These are phyloP conservation scores for Pasiphila rectangulata DNA, from an alignment of 2,888 invertebrate species.

Conservation along the genomic window DNA sequence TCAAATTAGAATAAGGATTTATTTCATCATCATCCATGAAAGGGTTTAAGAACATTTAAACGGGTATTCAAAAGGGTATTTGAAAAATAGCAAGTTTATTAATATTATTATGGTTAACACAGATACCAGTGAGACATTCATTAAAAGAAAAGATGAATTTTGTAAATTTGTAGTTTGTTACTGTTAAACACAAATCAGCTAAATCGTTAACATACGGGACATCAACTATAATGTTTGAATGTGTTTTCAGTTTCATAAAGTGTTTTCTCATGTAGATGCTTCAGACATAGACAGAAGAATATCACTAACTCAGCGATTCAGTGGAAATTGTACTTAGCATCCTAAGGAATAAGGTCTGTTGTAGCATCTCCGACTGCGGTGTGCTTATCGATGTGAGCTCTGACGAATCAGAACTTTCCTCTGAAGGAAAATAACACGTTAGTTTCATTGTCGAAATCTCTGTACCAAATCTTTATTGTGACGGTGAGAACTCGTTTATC, in stretches of 20 bases:
- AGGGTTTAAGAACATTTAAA: too few species aligned
- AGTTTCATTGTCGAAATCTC: neutral
- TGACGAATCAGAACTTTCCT: conserved; percentile 52
- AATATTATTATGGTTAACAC: too few species aligned
- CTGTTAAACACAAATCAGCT: neutral
- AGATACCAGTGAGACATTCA: neutral
- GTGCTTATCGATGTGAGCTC: conserved; percentile 34
- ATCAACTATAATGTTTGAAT: too few species aligned
- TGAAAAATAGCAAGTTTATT: too few species aligned
- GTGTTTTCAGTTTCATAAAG: conserved; percentile 15
- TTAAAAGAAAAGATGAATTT: neutral
- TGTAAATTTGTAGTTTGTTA: neutral
- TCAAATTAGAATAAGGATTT: too few species aligned
- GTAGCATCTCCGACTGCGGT: conserved; percentile 44
- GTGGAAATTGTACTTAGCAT: conserved; percentile 72
- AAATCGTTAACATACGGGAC: too few species aligned
- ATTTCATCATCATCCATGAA: neutral
- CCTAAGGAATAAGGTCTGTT: conserved; percentile 59
- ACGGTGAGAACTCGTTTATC: too few species aligned
- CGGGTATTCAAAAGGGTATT: too few species aligned
- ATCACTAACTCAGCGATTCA: conserved; percentile 46
- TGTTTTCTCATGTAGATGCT: conserved; percentile 11
- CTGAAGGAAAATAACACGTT: conserved; percentile 41
- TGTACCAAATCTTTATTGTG: too few species aligned
- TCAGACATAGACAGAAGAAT: conserved; percentile 14